These are phyloP conservation scores for Serilophus lunatus DNA, from an alignment of 2,113 vertebrate species.

Conservation along the genomic window DNA sequence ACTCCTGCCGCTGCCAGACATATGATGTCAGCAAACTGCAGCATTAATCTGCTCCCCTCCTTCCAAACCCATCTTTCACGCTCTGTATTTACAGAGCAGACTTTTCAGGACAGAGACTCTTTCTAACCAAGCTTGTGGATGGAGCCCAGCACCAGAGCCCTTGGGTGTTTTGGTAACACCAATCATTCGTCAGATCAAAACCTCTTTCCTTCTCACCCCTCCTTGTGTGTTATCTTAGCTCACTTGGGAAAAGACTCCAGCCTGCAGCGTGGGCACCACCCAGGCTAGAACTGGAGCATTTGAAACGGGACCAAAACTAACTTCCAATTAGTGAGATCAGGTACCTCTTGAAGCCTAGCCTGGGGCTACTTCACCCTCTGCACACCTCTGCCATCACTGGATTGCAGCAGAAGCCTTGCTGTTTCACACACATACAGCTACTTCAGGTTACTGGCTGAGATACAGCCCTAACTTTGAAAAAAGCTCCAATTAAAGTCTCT, in stretches of 20 bases:
- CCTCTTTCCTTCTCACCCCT: neutral
- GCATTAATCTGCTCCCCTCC: neutral
- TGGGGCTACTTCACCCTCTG: neutral
- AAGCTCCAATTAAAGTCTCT: neutral
- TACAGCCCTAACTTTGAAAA: neutral
- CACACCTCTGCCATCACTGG: neutral
- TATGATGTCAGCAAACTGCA: neutral
- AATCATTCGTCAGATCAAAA: neutral
- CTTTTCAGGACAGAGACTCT: neutral
- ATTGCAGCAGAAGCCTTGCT: neutral
- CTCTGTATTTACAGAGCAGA: neutral
- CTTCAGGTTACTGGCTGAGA: neutral
- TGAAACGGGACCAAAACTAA: constrained; percentile 46
- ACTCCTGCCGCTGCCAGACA: neutral
- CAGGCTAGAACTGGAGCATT: neutral
- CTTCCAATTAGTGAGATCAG: neutral
- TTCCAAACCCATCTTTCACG: neutral
- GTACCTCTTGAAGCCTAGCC: constrained; percentile 13
- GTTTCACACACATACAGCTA: neutral
- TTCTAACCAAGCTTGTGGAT: neutral
- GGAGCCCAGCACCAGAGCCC: neutral
- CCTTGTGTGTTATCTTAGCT: neutral
- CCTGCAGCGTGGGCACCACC: neutral
- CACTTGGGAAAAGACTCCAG: neutral
- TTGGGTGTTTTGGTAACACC: neutral